Evolutionary conservation across 2,888 invertebrate genomes (phyloP), one percentile per base, ranked within the genome.

Genomic region (Panzeria rudis): DNA sequence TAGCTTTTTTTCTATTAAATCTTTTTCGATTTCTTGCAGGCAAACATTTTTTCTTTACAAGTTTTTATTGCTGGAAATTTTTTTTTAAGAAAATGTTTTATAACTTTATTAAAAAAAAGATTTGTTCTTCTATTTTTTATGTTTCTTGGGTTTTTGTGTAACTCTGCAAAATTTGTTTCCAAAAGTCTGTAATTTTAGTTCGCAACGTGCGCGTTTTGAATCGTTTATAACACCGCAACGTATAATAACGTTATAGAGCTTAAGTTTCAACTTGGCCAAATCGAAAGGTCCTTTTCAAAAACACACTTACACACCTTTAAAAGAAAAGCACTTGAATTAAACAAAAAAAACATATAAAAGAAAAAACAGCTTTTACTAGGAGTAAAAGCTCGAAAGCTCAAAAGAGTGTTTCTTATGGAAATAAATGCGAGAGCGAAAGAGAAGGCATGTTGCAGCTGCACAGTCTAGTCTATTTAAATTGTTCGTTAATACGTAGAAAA

Each of bases 171-270:
- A 76, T 47, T 61, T 41, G 50, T 66, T 62, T 77, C n/a, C 38
- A 44, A 47, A 56, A 64, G 52, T 66, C 73, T 73, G 38, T 78
- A 23, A 50, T 52, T 68, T 54, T 41, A 52, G 17, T 50, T 76
- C 2, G 11, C 38, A 85, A 82, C 82, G 78, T 85, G 85, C 85
- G 85, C 81, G 85, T 75, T 82, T 85, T 56, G 20, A 82, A 78
- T 59, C 81, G 82, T 71, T 78, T 82, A 29, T 85, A 78, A 82
- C 82, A 85, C 85, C 85, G 85, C 85, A 85, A 82, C 85, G 85
- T 85, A 85, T 75, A 56, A 82, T 59, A 85, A 82, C 85, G 85
- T 85, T 85, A 82, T 85, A 85, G 75, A 82, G 78, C 81, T 85
- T 80, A 69, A 52, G 25, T 47, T 52, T 52, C 35, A 64, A 54